Conservation (phyloP, 2,113 vertebrate genomes). For the Prolemur simus region DNA sequence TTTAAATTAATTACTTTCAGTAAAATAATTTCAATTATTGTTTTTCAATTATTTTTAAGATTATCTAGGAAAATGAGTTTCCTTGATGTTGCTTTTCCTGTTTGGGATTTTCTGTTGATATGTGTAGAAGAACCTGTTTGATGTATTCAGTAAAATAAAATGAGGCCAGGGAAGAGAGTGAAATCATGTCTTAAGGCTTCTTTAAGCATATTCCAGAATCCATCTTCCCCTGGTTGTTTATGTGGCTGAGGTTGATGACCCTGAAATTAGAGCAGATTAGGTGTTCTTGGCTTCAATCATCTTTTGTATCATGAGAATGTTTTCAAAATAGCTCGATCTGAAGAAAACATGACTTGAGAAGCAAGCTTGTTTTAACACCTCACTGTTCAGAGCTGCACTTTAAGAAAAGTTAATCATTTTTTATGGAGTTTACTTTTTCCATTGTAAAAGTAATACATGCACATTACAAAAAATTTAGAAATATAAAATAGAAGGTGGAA, state of each 20-base stretch:
- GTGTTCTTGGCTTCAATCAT: slow-evolving; percentile 36
- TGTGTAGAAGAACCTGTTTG: background rate
- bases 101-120: slow-evolving; percentile 25
- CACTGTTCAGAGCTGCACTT: background rate
- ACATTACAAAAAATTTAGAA: slow-evolving; percentile 19
- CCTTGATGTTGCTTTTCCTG: background rate
- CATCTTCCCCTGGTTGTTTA: background rate
- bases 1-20: no score
- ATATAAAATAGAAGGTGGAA: slow-evolving; percentile 13
- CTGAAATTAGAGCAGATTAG: slow-evolving; percentile 53
- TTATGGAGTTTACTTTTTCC: slow-evolving; percentile 28
- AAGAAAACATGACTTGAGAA: slow-evolving; percentile 22
- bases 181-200: background rate
- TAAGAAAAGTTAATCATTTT: slow-evolving; percentile 47
- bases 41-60: background rate
- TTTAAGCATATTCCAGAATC: background rate
- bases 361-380: slow-evolving; percentile 12
- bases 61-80: background rate
- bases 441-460: slow-evolving; percentile 4
- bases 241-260: background rate
- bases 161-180: background rate
- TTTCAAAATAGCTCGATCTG: slow-evolving; percentile 38
- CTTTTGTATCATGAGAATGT: slow-evolving; percentile 42
- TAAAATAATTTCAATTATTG: no score
- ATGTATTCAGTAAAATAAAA: background rate